Conservation (phyloP, 2,113 vertebrate species). For the Paedocypris sp. region DNA sequence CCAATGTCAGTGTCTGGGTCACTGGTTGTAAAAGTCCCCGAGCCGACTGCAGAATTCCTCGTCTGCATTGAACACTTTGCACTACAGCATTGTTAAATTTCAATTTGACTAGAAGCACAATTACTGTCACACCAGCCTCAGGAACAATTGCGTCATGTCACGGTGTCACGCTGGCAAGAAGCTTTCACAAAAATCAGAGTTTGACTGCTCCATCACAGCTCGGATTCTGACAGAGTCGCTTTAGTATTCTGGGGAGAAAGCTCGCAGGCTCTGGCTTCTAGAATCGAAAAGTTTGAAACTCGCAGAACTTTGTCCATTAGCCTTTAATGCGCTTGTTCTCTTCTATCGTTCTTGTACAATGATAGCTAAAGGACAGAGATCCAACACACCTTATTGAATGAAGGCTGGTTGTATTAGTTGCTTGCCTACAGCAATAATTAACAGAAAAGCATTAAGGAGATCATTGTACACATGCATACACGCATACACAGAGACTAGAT, state of each 20-base stretch:
- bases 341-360: conserved; percentile 35
- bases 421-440: conserved; percentile 46
- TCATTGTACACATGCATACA: too few species aligned
- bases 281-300: conserved; percentile 32
- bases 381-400: conserved; percentile 36
- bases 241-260: conserved; percentile 25
- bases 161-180: not conserved
- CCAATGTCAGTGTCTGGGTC: not conserved
- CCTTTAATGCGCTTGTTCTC: not conserved
- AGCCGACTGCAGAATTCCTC: not conserved
- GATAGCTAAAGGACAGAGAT: conserved; percentile 43
- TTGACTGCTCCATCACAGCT: conserved; percentile 41
- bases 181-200: conserved; percentile 13
- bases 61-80: conserved; percentile 15
- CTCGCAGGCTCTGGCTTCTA: conserved; percentile 31
- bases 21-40: not conserved
- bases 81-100: conserved; percentile 19
- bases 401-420: conserved; percentile 6
- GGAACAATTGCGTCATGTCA: conserved; percentile 26
- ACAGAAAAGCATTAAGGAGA: conserved; percentile 41
- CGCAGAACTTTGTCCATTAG: conserved; percentile 11
- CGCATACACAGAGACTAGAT: too few species aligned
- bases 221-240: too few species aligned
- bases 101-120: conserved; percentile 1
- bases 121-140: conserved; percentile 1